Percentiles rank a stretch among this genome's conserved stretches.
phyloP scores from a whole-genome alignment of 37 sponge, comb jelly and placozoan genomes.

The Spongilla lacustris region DNA sequence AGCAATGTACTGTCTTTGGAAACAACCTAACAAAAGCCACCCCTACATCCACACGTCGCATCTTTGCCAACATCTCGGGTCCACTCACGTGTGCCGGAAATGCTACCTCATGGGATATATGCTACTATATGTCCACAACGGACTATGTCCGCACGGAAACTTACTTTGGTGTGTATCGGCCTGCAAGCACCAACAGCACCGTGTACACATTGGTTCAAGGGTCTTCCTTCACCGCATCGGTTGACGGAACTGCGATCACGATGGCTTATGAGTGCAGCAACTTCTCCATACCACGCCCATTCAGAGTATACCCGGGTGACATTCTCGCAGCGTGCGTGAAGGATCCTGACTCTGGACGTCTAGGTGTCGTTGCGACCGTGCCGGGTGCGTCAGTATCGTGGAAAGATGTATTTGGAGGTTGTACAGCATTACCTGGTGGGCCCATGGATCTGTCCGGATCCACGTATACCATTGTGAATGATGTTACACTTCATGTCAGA shows the following conservation, averaged over 20 bases:
- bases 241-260: no score
- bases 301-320: background rate
- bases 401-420: background rate
- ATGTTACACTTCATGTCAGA: background rate
- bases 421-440: background rate
- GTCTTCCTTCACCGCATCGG: background rate
- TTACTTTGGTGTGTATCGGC: background rate
- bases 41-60: background rate
- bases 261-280: background rate
- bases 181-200: background rate
- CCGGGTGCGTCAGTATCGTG: background rate
- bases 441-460: background rate
- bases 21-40: background rate
- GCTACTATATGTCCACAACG: background rate
- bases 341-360: background rate
- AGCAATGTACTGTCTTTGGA: background rate
- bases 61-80: background rate
- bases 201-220: background rate
- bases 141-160: background rate
- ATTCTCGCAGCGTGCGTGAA: background rate
- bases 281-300: background rate
- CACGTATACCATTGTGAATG: no score
- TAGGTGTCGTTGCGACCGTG: background rate
- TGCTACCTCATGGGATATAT: background rate
- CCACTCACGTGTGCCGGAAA: background rate